A percentile compares a stretch with the other conserved stretches of the same genome.
These are phyloP conservation scores for Diadema setosum DNA, from an alignment of 35 echinoderm and acorn worm species.

Conservation along the genomic window DNA sequence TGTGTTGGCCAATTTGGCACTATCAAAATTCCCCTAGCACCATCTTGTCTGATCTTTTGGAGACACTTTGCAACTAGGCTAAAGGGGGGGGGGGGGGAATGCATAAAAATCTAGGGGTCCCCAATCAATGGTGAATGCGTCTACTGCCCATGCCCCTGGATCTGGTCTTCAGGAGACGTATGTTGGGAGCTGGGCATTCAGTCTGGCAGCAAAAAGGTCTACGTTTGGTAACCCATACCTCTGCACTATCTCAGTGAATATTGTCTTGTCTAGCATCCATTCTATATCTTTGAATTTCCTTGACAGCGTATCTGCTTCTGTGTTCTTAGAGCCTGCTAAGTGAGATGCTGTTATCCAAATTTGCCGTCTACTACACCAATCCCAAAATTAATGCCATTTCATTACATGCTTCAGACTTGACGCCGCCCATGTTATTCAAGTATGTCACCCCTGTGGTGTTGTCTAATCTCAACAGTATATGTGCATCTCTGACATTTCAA, in stretches of 20 bases:
- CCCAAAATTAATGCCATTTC: conserved; percentile 55
- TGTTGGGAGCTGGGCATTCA: conserved; percentile 38
- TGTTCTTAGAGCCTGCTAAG: conserved; percentile 43
- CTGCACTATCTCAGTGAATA: conserved; percentile 28
- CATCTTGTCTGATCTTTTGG: conserved; percentile 39
- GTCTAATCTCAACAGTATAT: conserved; percentile 49
- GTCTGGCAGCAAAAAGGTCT: conserved; percentile 72
- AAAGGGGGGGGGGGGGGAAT: background rate
- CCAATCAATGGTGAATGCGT: conserved; percentile 73
- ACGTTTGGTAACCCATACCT: conserved; percentile 48
- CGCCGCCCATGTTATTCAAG: conserved; percentile 57
- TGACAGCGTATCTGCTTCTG: conserved; percentile 47
- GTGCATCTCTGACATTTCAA: background rate
- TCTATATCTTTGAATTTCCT: conserved; percentile 60
- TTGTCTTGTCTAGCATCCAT: conserved; percentile 58
- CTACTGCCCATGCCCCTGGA: conserved; percentile 52
- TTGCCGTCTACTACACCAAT: conserved; percentile 45
- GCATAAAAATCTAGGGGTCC: background rate
- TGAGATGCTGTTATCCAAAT: conserved; percentile 62
- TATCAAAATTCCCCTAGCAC: conserved; percentile 25
- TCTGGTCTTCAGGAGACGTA: conserved; percentile 82
- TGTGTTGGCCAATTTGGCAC: conserved; percentile 60
- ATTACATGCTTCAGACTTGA: conserved; percentile 55
- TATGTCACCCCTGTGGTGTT: conserved; percentile 69
- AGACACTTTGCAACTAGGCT: conserved; percentile 32